Evolutionary conservation across 2,113 vertebrate genomes (phyloP), one percentile per base, ranked within the genome.

Genomic region (Psittacula cyanocephala): DNA sequence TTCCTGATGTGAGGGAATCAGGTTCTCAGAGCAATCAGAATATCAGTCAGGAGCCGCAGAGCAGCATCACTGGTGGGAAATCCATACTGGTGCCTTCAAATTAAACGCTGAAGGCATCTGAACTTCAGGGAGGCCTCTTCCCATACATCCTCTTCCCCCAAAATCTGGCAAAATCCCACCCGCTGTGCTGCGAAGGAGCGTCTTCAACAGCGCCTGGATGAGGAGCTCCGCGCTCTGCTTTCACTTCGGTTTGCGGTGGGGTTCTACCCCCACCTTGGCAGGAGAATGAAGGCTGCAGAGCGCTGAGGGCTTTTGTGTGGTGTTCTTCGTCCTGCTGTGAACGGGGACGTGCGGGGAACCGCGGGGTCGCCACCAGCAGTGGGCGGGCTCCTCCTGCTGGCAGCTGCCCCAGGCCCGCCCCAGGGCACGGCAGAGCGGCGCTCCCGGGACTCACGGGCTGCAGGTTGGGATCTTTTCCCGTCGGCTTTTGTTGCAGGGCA

Each of bases 251-350:
- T 63, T 29, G 49, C 62, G 17, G 0, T 0, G 8, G 4, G 10
- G 5, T 53, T 46, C 8, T 7, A 6, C 5, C 11, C 3, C 6
- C 47, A 22, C 8, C 44, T 5, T 0, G 39, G 6, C 25, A 37
- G 33, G 10, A 9, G 47, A 41, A 31, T 1, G 2, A 24, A 14
- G 77, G 16, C 63, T 4, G 57, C 5, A 4, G 35, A 2, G 44
- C 8, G 63, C 39, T 1, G 17, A 0, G 68, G 35, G 24, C 57
- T 14, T 3, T 0, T 6, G 1, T 2, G 3, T 3, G 17, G 3
- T 1, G 8, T 1, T 22, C 46, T 10, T 4, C 33, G 1, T 7
- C 4, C 28, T 0, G 33, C 3, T 12, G 4, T 0, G 3, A 0
- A 15, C 53, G 28, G 11, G 25, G 44, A 5, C 2, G 6, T 1